A percentile compares a stretch with the other conserved stretches of the same genome.
phyloP scores from a whole-genome alignment of 2,888 invertebrate genomes.

The Andrena flavipes region DNA sequence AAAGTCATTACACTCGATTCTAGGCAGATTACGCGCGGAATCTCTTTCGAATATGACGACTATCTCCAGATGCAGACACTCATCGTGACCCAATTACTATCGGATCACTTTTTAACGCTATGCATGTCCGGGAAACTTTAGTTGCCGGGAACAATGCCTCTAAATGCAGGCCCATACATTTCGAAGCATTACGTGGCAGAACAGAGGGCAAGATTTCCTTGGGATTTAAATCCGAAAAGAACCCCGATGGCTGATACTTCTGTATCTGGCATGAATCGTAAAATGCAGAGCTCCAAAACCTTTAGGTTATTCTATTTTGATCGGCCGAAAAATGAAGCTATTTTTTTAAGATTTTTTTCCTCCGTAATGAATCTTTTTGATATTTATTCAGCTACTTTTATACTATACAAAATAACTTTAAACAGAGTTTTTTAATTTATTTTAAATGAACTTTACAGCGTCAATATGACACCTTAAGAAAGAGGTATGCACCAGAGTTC shows the following conservation, averaged over 20 bases:
- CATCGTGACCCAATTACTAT: conserved; percentile 65
- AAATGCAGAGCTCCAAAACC: not conserved
- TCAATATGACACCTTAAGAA: too few species aligned
- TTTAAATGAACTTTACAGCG: too few species aligned
- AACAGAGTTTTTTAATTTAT: too few species aligned
- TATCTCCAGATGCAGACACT: conserved; percentile 54
- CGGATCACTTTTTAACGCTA: conserved; percentile 56
- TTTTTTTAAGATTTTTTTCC: too few species aligned
- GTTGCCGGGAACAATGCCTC: conserved; percentile 49
- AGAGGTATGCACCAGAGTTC: too few species aligned
- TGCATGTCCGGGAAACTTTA: conserved; percentile 48
- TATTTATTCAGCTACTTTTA: too few species aligned
- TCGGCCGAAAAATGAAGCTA: too few species aligned
- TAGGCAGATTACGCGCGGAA: conserved; percentile 42
- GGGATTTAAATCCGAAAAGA: conserved; percentile 34
- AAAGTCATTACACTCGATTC: conserved; percentile 51
- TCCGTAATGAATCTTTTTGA: too few species aligned
- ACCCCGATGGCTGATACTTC: conserved; percentile 7
- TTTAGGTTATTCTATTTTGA: too few species aligned
- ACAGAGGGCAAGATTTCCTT: conserved; percentile 23
- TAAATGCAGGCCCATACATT: conserved; percentile 48
- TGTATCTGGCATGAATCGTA: not conserved
- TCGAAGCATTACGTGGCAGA: conserved; percentile 39
- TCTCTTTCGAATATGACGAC: conserved; percentile 52
- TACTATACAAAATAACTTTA: too few species aligned